Evolutionary conservation across 2,888 invertebrate genomes (phyloP).

Genomic region (Eupithecia inturbata): DNA sequence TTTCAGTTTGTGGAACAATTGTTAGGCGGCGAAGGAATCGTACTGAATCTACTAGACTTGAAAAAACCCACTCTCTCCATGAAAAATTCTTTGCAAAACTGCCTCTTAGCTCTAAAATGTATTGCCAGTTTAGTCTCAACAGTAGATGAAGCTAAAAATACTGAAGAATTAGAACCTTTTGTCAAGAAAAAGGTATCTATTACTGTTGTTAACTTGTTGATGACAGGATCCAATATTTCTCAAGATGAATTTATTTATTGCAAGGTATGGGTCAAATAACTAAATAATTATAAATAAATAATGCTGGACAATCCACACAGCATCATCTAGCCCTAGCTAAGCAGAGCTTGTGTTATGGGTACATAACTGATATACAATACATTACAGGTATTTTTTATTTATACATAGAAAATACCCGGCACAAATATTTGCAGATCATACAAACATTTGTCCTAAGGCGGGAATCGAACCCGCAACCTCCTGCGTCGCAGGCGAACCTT

Average conservation of each 20-base stretch:
- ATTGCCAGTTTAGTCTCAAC: conserved; percentile 59
- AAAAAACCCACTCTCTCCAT: conserved; percentile 49
- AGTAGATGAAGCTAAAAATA: conserved; percentile 57
- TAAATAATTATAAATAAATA: no score
- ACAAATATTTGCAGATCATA: no score
- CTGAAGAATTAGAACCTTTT: conserved; percentile 51
- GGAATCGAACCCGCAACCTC: no score
- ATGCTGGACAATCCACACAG: no score
- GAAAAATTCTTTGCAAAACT: conserved; percentile 64
- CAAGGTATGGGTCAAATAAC: conserved; percentile 67
- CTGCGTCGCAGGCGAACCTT: no score
- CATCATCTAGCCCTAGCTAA: no score
- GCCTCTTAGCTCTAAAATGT: conserved; percentile 68
- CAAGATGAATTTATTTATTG: conserved; percentile 78
- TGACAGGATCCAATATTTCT: conserved; percentile 61
- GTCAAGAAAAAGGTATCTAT: conserved; percentile 67
- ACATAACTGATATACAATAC: no score
- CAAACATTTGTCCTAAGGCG: no score
- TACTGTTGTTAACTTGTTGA: conserved; percentile 69
- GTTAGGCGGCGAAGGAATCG: conserved; percentile 67
- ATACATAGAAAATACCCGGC: no score
- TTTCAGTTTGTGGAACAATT: conserved; percentile 70
- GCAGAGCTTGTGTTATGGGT: no score
- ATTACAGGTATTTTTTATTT: no score
- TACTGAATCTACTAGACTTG: conserved; percentile 62